Base-by-base conservation (phyloP, 2,888 invertebrate genomes). In the Latheticus oryzae region DNA sequence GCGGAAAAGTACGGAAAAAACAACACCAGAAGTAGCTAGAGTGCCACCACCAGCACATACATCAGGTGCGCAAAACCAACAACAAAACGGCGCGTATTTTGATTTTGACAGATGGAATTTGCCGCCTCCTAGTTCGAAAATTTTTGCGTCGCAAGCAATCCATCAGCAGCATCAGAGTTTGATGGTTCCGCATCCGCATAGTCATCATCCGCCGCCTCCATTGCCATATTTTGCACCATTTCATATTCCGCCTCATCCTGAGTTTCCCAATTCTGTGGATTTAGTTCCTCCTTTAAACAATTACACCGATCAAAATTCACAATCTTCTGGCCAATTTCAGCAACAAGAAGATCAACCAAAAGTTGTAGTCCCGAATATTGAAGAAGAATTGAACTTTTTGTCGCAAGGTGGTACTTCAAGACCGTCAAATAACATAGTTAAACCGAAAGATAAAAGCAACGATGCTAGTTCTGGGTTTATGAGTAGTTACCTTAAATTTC, bases 331-430 rank as follows among this genome's bases (percentile, higher is more conserved):
- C 68, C 72, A 58, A 69, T 75, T 75, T 23, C 67, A 68, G 50
- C 66, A 48, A 24, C 54, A 61, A 47, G 88, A 88, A 77, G 85
- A 86, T 72, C 87, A 87, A 79, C 89, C 89, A 67, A 91, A 91
- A 83, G 91, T 92, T 71, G 90, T 92, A 72, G 91, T 92, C 73
- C 92, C 92, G 70, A 91, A 92, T 81, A 91, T 93, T 77, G 92
- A 92, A 79, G 91, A 93, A 81, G 93, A 93, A 81, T 83, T 93
- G 74, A 89, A 89, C 78, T 91, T 91, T 80, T 83, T 92, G 78
- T 85, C 87, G 71, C 85, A 86, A 81, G 74, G 73, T 23, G 5
- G 13, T 32, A 32, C 13, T 54, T 66, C 71, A 35, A 69, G 15
- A 1, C 9, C 15, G 30, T 7, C 42, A 28, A 48, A 32, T 21